phyloP scores from a whole-genome alignment of 2,888 invertebrate genomes.

The Drosophila acutilabella region DNA sequence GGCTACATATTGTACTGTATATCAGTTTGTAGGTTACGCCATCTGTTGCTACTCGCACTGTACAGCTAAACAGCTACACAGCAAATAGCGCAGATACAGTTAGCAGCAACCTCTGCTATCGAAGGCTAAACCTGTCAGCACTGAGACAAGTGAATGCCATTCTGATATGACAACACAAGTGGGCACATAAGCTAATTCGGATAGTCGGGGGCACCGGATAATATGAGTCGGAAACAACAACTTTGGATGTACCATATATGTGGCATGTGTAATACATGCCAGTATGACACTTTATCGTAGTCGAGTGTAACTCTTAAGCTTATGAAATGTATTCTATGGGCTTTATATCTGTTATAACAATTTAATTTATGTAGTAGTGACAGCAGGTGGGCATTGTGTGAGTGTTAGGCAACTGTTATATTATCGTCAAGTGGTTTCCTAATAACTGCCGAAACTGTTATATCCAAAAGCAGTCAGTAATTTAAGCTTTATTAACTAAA shows the following conservation, averaged over 20 bases:
- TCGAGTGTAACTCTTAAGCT: neutral
- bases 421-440: no score
- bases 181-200: slow-evolving; percentile 21
- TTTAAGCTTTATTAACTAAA: no score
- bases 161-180: slow-evolving; percentile 28
- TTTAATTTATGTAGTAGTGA: neutral
- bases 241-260: no score
- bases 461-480: no score
- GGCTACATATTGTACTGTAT: slow-evolving; percentile 16
- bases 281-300: neutral
- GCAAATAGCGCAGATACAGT: neutral
- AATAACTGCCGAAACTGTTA: no score
- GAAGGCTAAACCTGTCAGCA: slow-evolving; percentile 44
- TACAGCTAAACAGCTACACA: neutral
- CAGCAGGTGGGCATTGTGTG: no score
- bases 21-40: slow-evolving; percentile 7
- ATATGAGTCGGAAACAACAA: slow-evolving; percentile 7
- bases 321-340: neutral
- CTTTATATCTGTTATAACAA: neutral
- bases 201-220: slow-evolving; percentile 3
- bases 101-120: slow-evolving; percentile 23
- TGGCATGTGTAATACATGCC: slow-evolving; percentile 4
- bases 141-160: slow-evolving; percentile 11
- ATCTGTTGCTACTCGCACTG: slow-evolving; percentile 34
- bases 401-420: no score